phyloP scores from a whole-genome alignment of 1,140 invertebrate species.

The Drosophila azteca region DNA sequence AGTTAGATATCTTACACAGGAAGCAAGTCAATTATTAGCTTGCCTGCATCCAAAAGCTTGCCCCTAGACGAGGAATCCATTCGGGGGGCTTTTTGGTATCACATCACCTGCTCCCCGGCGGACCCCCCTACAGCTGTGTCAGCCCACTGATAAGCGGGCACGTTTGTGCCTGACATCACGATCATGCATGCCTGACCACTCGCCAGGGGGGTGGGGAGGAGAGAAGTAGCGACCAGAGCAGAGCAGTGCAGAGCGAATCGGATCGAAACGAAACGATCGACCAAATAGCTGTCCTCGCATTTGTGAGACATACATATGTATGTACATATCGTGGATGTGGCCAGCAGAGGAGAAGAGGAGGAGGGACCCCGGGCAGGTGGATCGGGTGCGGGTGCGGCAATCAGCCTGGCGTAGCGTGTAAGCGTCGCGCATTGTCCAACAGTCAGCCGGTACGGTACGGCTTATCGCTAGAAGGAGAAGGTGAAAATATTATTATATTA shows the following conservation, averaged over 20 bases:
- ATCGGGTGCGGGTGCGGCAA: constrained; percentile 2
- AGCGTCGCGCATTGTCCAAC: constrained; percentile 46
- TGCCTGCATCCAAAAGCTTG: too few relatives aligned
- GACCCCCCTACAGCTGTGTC: not conserved
- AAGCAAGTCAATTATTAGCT: too few relatives aligned
- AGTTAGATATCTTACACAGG: too few relatives aligned
- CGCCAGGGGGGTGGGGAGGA: not conserved
- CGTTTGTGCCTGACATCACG: constrained; percentile 65
- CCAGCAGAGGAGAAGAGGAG: not conserved
- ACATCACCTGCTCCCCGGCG: too few relatives aligned
- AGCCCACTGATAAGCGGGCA: constrained; percentile 56
- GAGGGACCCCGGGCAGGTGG: not conserved
- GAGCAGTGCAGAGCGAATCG: constrained; percentile 20
- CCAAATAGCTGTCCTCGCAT: constrained; percentile 35
- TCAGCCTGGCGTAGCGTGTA: constrained; percentile 56
- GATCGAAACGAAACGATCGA: constrained; percentile 16
- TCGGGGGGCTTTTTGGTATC: too few relatives aligned
- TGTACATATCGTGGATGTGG: constrained; percentile 59
- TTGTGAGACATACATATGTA: constrained; percentile 49
- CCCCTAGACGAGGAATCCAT: too few relatives aligned
- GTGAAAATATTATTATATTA: constrained; percentile 54
- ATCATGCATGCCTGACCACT: constrained; percentile 60
- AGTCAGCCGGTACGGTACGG: constrained; percentile 28
- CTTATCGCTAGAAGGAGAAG: constrained; percentile 49
- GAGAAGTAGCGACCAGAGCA: not conserved